phyloP scores from a whole-genome alignment of 1,140 invertebrate species.

The Trichoplusia ni region DNA sequence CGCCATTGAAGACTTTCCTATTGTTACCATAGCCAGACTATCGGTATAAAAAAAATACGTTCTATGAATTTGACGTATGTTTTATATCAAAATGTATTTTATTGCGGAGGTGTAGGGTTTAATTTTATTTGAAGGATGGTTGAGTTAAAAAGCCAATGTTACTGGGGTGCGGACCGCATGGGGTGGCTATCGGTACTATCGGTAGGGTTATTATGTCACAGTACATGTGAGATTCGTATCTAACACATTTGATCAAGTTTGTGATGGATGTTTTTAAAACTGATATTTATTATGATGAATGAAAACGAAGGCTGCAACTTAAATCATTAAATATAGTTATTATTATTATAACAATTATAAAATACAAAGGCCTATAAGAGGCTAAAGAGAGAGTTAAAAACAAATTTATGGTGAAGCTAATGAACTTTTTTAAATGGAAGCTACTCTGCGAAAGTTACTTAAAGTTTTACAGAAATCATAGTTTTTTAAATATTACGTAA shows the following conservation, averaged over 20 bases:
- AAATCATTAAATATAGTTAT: too few relatives aligned
- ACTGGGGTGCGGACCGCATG: constrained; percentile 34
- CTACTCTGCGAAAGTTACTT: too few relatives aligned
- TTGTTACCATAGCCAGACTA: constrained; percentile 65
- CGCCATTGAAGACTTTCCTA: constrained; percentile 54
- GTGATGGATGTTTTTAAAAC: constrained; percentile 25
- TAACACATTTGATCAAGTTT: constrained; percentile 26
- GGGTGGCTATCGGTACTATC: constrained; percentile 39
- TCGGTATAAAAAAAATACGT: constrained; percentile 55
- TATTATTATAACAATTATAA: too few relatives aligned
- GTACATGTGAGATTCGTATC: constrained; percentile 40
- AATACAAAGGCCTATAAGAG: too few relatives aligned
- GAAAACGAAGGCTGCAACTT: too few relatives aligned
- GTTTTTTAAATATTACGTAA: too few relatives aligned
- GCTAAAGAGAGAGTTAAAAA: too few relatives aligned
- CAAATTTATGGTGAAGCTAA: too few relatives aligned
- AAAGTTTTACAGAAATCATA: too few relatives aligned
- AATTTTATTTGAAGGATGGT: constrained; percentile 33
- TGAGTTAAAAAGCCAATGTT: constrained; percentile 32
- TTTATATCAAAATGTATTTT: constrained; percentile 33
- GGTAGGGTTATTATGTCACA: constrained; percentile 59
- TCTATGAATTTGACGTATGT: constrained; percentile 36
- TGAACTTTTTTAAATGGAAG: too few relatives aligned
- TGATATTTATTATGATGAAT: too few relatives aligned
- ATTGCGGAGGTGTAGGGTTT: constrained; percentile 42